Percentiles rank a stretch among this genome's conserved stretches.
These are phyloP conservation scores for Drosophila formosana DNA, from an alignment of 2,888 invertebrate genomes.

Conservation along the genomic window DNA sequence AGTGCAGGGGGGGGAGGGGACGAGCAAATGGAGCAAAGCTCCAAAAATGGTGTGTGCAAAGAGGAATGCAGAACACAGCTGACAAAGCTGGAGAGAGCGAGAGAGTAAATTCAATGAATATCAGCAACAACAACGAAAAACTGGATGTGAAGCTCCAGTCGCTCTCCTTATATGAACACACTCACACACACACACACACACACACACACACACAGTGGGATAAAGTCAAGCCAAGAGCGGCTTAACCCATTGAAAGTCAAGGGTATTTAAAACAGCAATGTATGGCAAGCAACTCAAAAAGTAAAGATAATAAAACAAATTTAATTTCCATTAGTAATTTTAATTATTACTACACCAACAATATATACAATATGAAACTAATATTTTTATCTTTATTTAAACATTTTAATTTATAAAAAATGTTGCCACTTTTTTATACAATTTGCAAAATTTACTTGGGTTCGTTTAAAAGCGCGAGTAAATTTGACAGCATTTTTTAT, in stretches of 20 bases:
- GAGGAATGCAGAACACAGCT: conserved; percentile 18
- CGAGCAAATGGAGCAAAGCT: conserved; percentile 7
- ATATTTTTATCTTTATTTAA: too few relatives aligned
- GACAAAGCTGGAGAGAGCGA: conserved; percentile 1
- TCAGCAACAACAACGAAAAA: conserved; percentile 32
- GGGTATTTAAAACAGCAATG: too few relatives aligned
- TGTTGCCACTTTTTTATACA: too few relatives aligned
- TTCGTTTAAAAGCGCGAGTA: too few relatives aligned
- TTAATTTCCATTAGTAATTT: too few relatives aligned
- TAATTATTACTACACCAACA: too few relatives aligned
- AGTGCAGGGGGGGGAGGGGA: neutral
- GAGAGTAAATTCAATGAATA: conserved; percentile 42
- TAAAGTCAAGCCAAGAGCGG: conserved; percentile 10
- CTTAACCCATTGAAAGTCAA: neutral
- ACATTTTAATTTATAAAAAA: too few relatives aligned
- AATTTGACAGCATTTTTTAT: too few relatives aligned
- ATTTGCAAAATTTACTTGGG: too few relatives aligned
- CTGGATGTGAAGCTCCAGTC: conserved; percentile 7
- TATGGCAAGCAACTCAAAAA: too few relatives aligned
- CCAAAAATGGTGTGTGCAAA: conserved; percentile 12
- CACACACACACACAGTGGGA: neutral
- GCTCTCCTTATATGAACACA: conserved; percentile 13
- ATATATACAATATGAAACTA: too few relatives aligned
- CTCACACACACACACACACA: neutral
- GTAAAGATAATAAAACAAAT: too few relatives aligned